These are phyloP conservation scores for Cygnus atratus DNA, from an alignment of 2,113 vertebrate species.

Conservation along the genomic window DNA sequence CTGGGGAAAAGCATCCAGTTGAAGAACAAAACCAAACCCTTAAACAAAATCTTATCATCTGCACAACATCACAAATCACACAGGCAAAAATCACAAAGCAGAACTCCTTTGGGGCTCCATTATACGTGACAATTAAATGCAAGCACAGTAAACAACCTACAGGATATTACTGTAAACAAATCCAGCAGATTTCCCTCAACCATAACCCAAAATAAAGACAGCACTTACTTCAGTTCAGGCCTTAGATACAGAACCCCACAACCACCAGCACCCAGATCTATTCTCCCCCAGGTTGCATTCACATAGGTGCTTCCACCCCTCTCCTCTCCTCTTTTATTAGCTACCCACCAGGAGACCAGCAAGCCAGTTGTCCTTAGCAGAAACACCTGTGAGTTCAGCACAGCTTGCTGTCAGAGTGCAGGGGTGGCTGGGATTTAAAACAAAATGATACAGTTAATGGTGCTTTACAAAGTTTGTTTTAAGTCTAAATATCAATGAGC, in stretches of 20 bases:
- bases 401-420: neutral
- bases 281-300: too few species aligned
- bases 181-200: neutral
- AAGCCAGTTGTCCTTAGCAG: neutral
- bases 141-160: neutral
- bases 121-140: neutral
- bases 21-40: neutral
- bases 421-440: neutral
- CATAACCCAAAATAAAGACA: neutral
- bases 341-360: neutral
- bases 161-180: neutral
- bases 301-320: too few species aligned
- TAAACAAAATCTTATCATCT: neutral
- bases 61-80: neutral
- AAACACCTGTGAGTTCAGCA: conserved; percentile 27
- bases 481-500: neutral
- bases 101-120: neutral
- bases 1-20: neutral
- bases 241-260: neutral
- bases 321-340: neutral
- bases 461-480: neutral
- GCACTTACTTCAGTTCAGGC: neutral
- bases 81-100: neutral
- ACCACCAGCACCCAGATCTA: neutral
- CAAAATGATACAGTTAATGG: neutral